Percentiles rank a stretch among this genome's conserved stretches.
Evolutionary conservation across 64 coral and sea anemone species (phyloP).

Genomic region (Pocillopora damicornis): DNA sequence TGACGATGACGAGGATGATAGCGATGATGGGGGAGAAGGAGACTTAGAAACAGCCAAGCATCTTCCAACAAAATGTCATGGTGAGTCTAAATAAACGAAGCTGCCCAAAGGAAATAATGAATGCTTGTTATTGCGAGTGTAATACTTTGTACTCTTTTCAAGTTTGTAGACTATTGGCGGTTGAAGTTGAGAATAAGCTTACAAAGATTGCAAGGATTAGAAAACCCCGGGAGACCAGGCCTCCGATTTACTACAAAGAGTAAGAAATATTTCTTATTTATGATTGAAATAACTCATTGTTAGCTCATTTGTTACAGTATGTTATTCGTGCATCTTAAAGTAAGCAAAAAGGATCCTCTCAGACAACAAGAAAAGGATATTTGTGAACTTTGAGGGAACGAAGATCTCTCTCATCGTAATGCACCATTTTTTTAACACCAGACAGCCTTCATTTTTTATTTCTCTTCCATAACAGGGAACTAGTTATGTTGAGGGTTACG

Average conservation of each 20-base stretch:
- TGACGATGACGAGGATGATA: slow-evolving; percentile 18
- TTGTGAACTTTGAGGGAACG: too few species aligned
- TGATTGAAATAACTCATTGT: too few species aligned
- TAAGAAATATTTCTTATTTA: slow-evolving; percentile 22
- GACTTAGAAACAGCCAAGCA: slow-evolving; percentile 59
- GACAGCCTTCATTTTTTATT: not conserved
- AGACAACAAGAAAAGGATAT: too few species aligned
- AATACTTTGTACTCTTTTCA: not conserved
- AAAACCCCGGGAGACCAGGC: slow-evolving; percentile 51
- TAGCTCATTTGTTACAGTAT: too few species aligned
- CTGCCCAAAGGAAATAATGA: too few species aligned
- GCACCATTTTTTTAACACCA: not conserved
- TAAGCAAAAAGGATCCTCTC: too few species aligned
- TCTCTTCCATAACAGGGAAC: slow-evolving; percentile 31
- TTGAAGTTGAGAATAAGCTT: slow-evolving; percentile 66
- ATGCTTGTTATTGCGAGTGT: not conserved
- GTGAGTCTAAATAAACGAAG: slow-evolving; percentile 10
- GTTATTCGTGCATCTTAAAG: too few species aligned
- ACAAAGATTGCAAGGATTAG: slow-evolving; percentile 53
- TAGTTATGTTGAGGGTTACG: slow-evolving; percentile 67
- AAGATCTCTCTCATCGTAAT: too few species aligned
- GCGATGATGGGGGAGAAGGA: slow-evolving; percentile 31
- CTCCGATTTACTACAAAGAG: slow-evolving; percentile 78
- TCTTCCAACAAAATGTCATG: slow-evolving; percentile 84
- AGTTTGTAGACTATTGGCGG: slow-evolving; percentile 83